phyloP scores from a whole-genome alignment of 2,888 invertebrate species.

The Ypsolopha scabrella region DNA sequence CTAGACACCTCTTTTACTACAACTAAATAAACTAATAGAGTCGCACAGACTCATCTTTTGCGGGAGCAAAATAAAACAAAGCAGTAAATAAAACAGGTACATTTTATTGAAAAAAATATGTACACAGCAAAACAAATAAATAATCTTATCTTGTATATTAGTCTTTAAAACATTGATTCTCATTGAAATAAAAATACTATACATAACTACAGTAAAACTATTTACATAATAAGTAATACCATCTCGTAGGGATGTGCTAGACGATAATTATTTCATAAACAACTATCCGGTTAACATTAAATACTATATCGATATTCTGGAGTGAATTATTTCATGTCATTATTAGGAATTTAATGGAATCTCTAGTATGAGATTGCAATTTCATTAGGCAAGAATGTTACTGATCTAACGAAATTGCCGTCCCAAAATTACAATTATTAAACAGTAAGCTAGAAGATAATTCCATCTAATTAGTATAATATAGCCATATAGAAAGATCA shows the following conservation, averaged over 20 bases:
- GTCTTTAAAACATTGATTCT: constrained; percentile 70
- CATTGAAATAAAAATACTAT: constrained; percentile 69
- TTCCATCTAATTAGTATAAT: constrained; percentile 35
- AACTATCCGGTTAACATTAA: constrained; percentile 61
- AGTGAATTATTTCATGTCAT: constrained; percentile 37
- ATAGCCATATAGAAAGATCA: constrained; percentile 40
- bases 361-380: constrained; percentile 54
- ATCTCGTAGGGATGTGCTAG: constrained; percentile 50
- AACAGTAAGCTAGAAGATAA: constrained; percentile 36
- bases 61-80: constrained; percentile 9
- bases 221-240: constrained; percentile 71
- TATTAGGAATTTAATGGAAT: constrained; percentile 45
- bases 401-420: background rate
- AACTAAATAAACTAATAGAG: no score
- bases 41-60: no score
- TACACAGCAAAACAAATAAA: constrained; percentile 72
- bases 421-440: background rate
- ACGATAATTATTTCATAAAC: constrained; percentile 54
- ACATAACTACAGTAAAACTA: constrained; percentile 65
- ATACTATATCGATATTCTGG: constrained; percentile 55
- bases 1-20: no score
- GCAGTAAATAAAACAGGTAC: constrained; percentile 65
- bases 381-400: constrained; percentile 22
- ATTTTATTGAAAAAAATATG: constrained; percentile 71
- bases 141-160: constrained; percentile 70